phyloP scores from a whole-genome alignment of 2,888 invertebrate genomes.

The Aphodius granarius region DNA sequence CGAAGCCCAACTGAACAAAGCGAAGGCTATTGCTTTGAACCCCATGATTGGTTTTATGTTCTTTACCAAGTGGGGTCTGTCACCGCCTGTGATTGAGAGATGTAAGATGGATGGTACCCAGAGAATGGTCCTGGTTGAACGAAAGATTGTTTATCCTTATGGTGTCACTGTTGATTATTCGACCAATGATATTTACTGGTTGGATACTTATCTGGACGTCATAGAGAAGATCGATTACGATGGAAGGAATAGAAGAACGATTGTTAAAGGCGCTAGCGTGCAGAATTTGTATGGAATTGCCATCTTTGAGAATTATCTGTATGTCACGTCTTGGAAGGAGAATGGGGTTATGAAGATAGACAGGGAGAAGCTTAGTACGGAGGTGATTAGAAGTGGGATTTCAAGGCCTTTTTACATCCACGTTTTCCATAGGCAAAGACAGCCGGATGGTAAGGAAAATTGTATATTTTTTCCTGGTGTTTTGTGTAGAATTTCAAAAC shows the following conservation, averaged over 20 bases:
- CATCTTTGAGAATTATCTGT: slow-evolving; percentile 73
- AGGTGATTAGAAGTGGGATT: slow-evolving; percentile 55
- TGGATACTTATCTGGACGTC: slow-evolving; percentile 77
- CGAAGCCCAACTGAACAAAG: slow-evolving; percentile 67
- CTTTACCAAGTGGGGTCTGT: slow-evolving; percentile 74
- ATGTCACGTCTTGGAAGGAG: slow-evolving; percentile 72
- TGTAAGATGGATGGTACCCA: slow-evolving; percentile 67
- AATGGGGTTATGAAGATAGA: slow-evolving; percentile 64
- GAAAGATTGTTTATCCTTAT: slow-evolving; percentile 76
- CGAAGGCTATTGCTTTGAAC: slow-evolving; percentile 77
- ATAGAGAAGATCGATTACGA: slow-evolving; percentile 79
- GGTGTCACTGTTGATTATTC: slow-evolving; percentile 74
- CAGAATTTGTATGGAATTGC: slow-evolving; percentile 71
- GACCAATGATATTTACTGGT: slow-evolving; percentile 74
- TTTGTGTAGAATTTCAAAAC: background rate
- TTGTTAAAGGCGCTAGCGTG: slow-evolving; percentile 59
- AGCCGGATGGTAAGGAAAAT: slow-evolving; percentile 70
- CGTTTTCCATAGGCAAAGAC: slow-evolving; percentile 75
- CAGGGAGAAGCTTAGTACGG: slow-evolving; percentile 54
- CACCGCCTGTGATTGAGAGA: slow-evolving; percentile 64
- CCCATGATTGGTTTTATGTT: slow-evolving; percentile 76
- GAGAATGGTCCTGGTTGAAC: slow-evolving; percentile 62
- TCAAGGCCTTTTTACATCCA: slow-evolving; percentile 67
- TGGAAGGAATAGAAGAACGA: slow-evolving; percentile 66
- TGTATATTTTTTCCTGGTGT: background rate